A percentile compares a stretch with the other conserved stretches of the same genome.
These are phyloP conservation scores for Vespertilio murinus DNA, from an alignment of 2,797 vertebrate genomes.

Conservation along the genomic window DNA sequence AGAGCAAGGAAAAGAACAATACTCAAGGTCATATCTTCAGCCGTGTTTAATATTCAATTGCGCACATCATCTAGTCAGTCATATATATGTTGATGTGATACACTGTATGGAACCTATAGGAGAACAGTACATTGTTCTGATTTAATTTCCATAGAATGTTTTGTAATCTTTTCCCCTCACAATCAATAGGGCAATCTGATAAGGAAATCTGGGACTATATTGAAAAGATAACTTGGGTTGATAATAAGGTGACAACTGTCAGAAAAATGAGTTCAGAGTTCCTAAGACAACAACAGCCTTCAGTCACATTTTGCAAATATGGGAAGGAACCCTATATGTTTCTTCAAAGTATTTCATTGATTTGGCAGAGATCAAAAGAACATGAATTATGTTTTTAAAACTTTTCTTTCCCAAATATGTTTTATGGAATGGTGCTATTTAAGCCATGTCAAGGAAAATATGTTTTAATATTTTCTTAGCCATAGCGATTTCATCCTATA, in stretches of 20 bases:
- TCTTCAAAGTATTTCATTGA: conserved; percentile 34
- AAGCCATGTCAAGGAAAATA: conserved; percentile 1
- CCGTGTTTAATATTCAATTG: conserved; percentile 39
- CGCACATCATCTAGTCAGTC: conserved; percentile 33
- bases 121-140: background rate
- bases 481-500: background rate
- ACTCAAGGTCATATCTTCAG: conserved; percentile 21
- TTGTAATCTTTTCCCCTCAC: background rate
- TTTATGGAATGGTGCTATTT: conserved; percentile 13
- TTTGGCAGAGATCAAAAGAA: background rate
- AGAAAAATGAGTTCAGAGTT: background rate
- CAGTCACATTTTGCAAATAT: background rate
- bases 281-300: background rate
- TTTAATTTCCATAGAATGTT: background rate
- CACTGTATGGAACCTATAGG: background rate
- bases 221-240: background rate
- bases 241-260: background rate
- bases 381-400: background rate
- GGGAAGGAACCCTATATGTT: background rate
- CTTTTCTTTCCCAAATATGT: background rate
- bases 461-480: conserved; percentile 18
- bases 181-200: conserved; percentile 18
- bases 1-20: background rate
- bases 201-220: background rate
- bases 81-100: background rate